Evolutionary conservation across 1,140 invertebrate genomes (phyloP), one percentile per base, ranked within the genome.

Genomic region (Callitettix versicolor): DNA sequence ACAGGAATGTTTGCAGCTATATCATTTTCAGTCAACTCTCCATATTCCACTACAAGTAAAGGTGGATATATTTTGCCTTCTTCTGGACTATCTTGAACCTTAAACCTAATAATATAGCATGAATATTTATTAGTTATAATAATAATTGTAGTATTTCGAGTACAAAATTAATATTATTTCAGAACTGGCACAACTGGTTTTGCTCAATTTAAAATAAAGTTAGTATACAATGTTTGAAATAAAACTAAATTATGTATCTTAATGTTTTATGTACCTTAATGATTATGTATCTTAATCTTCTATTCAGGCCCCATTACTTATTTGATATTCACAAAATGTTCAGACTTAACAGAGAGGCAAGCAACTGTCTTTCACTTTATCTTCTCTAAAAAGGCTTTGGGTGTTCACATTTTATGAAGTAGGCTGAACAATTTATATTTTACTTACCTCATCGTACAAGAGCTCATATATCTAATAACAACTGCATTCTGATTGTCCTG

Each of bases 11-110:
- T 69, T 33, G 68, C 57, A 33, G 65, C 52, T 21, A 78, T 70
- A 42, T 79, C 65, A 57, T 74, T 65, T 48, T 69, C 57, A 4
- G 63, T 68, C 18, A 79, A 51, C 64, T 79, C 76, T 22, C 60
- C 73, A 64, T 82, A 82, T 52, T 73, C 67, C 2, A 81, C 59
- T 18, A 73, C 69, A 3, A 82, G 64, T 26, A 81, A 63, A 2
- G 80, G 80, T 22, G 77, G 71, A 64, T 74, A 79, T 44, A 83
- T 80, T 63, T 73, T 71, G 11, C 78, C 78, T 51, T 71, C 67
- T 46, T 72, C 68, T 57, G 66, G 64, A 43, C 63, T 69, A 49
- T 63, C 67, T 61, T 75, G 69, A 56, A 75, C 62, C 65, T 72
- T 71, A 55, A 77, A 64, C 62, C 76, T 73, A 59, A n/a, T n/a